Base-by-base conservation (phyloP, 37 sponge, comb jelly and placozoan species). In the Haliclona indistincta region DNA sequence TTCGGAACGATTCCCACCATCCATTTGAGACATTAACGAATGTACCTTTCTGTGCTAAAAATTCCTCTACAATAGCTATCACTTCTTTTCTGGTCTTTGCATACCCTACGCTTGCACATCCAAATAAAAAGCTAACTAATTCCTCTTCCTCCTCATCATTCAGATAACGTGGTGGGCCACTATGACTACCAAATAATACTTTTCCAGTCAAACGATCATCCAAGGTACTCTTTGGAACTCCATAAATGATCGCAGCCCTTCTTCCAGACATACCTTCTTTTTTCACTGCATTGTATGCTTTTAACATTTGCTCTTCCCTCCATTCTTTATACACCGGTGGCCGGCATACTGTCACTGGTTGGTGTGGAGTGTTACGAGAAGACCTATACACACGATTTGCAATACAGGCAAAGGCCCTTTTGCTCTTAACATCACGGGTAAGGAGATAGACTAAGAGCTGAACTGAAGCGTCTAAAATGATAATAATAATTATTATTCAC, bases 1-100 rank as follows among this genome's bases (percentile, higher is more conserved):
- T 63, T n/a, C 54, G 26, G 73, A 81, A 73, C 1, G 47, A 42
- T 17, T 72, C 53, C 82, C 73, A n/a, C n/a, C n/a, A n/a, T n/a
- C n/a, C n/a, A n/a, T n/a, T n/a, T n/a, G n/a, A n/a, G n/a, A n/a
- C n/a, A n/a, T n/a, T n/a, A n/a, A n/a, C n/a, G n/a, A n/a, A n/a
- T n/a, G n/a, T n/a, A n/a, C 53, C 19, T 19, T 51, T 51, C 17
- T 51, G 19, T 51, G n/a, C 68, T 8, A 38, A 10, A 36, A 67
- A 11, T 11, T 41, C 7, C n/a, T 67, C 41, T 7, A 67, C 68
- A n/a, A 67, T 11, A 11, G 42, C 37, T 15, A 67, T 25, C 42
- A 67, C 68, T 13, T 67, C 68, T n/a, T 67, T 67, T 15, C 68
- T 15, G 29, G 68, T 25, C 43, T 67, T 67, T 34, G 39, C 42